A percentile compares a stretch with the other conserved stretches of the same genome.
These are phyloP conservation scores for Deilephila porcellus DNA, from an alignment of 2,888 invertebrate species.

Conservation along the genomic window DNA sequence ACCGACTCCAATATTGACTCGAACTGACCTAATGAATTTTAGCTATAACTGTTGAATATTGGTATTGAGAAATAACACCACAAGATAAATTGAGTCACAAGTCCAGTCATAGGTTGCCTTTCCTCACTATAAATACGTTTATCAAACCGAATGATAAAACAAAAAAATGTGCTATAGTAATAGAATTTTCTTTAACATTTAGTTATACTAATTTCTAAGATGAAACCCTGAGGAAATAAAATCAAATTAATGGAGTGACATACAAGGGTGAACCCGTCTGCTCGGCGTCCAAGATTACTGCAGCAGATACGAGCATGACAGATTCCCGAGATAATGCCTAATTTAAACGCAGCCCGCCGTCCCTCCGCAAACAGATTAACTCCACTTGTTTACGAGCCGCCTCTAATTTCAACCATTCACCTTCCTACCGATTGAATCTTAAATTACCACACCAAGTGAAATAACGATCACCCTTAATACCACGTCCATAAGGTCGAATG, in stretches of 20 bases:
- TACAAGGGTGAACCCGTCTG: neutral
- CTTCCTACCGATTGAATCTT: constrained; percentile 29
- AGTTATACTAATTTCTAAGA: no score
- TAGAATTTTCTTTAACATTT: no score
- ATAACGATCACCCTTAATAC: neutral
- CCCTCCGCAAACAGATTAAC: constrained; percentile 39
- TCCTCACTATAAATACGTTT: no score
- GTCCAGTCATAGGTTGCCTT: no score
- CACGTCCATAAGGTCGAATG: neutral
- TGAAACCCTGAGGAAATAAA: neutral
- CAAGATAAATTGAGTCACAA: no score
- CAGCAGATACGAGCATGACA: neutral
- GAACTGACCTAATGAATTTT: no score
- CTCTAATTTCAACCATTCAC: constrained; percentile 43
- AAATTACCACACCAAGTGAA: neutral
- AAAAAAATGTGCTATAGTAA: no score
- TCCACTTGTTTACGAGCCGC: constrained; percentile 43
- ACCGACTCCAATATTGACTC: no score
- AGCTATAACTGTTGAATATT: no score
- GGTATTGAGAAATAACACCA: no score
- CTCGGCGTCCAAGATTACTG: neutral
- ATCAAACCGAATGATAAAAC: no score
- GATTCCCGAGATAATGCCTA: neutral
- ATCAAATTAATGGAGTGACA: neutral
- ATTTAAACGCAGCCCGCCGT: neutral